These are phyloP conservation scores for Steinernema hermaphroditum DNA, from an alignment of 2,888 invertebrate species.

Conservation along the genomic window DNA sequence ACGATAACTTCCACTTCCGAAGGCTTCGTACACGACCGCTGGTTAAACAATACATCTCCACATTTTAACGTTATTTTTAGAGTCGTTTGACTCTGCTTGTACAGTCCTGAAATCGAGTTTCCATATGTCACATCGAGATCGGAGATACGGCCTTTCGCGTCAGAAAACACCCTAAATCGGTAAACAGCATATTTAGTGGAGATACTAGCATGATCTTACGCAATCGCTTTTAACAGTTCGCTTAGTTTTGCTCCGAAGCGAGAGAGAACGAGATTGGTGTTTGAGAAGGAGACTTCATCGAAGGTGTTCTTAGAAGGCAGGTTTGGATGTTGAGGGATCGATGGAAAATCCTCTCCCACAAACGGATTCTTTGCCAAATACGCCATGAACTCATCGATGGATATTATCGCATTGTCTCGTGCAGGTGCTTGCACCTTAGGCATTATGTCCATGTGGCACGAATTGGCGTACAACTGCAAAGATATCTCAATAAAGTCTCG, in stretches of 20 bases:
- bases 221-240: slow-evolving; percentile 41
- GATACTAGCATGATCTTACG: slow-evolving; percentile 34
- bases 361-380: background rate
- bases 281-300: slow-evolving; percentile 11
- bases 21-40: slow-evolving; percentile 25
- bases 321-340: slow-evolving; percentile 34
- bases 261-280: slow-evolving; percentile 37
- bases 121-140: slow-evolving; percentile 38
- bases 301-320: slow-evolving; percentile 25
- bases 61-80: slow-evolving; percentile 40
- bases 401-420: background rate
- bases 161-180: slow-evolving; percentile 39
- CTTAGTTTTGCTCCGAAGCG: slow-evolving; percentile 41
- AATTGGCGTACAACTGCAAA: slow-evolving; percentile 30
- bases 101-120: slow-evolving; percentile 40
- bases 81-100: slow-evolving; percentile 36
- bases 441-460: slow-evolving; percentile 32
- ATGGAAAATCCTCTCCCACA: slow-evolving; percentile 26
- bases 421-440: background rate
- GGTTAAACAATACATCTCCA: slow-evolving; percentile 38
- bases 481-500: background rate
- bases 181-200: background rate
- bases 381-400: background rate
- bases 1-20: slow-evolving; percentile 27
- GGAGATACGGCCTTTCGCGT: slow-evolving; percentile 41